Evolutionary conservation across 2,113 vertebrate genomes (phyloP).

Genomic region (Laterallus jamaicensis): DNA sequence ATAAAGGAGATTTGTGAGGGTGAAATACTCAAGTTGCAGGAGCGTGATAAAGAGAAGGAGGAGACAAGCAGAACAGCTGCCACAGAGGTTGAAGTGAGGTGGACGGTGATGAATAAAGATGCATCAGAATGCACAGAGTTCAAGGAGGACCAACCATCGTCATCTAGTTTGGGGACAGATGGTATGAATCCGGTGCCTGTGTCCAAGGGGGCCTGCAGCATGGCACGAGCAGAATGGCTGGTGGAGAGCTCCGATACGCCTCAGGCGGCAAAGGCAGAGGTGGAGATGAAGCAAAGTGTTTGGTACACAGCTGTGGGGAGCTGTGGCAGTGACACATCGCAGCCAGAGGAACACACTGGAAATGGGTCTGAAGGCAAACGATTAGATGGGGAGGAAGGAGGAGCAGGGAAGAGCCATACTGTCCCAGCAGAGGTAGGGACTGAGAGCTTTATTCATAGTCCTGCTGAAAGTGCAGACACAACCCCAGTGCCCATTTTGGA

Average conservation of each 20-base stretch:
- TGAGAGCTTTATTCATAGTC: neutral
- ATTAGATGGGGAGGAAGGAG: neutral
- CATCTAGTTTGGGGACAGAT: neutral
- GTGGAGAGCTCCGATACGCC: neutral
- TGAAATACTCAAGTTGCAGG: slow-evolving; percentile 13
- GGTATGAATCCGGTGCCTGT: neutral
- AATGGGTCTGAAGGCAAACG: neutral
- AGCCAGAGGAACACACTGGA: neutral
- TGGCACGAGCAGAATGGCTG: neutral
- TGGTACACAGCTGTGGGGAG: neutral
- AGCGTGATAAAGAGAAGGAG: neutral
- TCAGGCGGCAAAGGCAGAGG: neutral
- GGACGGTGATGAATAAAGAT: neutral
- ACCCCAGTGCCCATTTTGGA: neutral
- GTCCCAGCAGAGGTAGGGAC: neutral
- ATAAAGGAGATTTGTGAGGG: neutral
- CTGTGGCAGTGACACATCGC: neutral
- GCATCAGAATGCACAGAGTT: neutral
- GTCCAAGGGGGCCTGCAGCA: neutral
- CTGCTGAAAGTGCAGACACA: neutral
- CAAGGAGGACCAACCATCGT: neutral
- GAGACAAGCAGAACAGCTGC: neutral
- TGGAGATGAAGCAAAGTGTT: neutral
- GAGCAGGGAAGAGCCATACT: neutral
- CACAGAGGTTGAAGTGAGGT: neutral